These are phyloP conservation scores for Cyprinodon variegatus DNA, from an alignment of 2,113 vertebrate genomes.

Conservation along the genomic window DNA sequence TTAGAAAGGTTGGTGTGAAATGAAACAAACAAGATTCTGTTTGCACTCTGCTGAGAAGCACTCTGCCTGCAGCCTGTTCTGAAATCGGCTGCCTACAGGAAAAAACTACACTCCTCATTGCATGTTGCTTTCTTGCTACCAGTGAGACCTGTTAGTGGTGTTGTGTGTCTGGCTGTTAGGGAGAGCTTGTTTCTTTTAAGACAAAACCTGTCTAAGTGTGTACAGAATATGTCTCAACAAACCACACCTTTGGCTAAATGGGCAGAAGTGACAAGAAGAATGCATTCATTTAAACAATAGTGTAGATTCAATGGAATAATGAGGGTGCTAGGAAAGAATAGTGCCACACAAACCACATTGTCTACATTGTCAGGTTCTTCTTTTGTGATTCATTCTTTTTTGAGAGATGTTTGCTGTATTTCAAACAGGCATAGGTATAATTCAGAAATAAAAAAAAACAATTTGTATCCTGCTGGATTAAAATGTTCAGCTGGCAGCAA, in stretches of 20 bases:
- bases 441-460: not conserved
- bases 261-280: not conserved
- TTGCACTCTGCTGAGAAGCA: constrained; percentile 35
- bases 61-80: constrained; percentile 31
- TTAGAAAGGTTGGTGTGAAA: constrained; percentile 35
- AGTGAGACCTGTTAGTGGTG: not conserved
- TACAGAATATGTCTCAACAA: not conserved
- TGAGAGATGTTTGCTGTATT: not conserved
- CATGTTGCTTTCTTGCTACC: constrained; percentile 15
- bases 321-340: not conserved
- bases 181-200: constrained; percentile 2
- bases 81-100: constrained; percentile 32
- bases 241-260: constrained; percentile 6
- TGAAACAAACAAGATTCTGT: constrained; percentile 44
- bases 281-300: not conserved
- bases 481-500: not conserved
- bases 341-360: not conserved
- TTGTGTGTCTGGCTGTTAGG: not conserved
- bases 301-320: not conserved
- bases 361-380: constrained; percentile 32
- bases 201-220: constrained; percentile 21
- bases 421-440: not conserved
- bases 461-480: not conserved
- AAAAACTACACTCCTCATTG: constrained; percentile 35
- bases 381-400: not conserved